Evolutionary conservation across 2,888 invertebrate species (phyloP).

Genomic region (Smittia aterrima): DNA sequence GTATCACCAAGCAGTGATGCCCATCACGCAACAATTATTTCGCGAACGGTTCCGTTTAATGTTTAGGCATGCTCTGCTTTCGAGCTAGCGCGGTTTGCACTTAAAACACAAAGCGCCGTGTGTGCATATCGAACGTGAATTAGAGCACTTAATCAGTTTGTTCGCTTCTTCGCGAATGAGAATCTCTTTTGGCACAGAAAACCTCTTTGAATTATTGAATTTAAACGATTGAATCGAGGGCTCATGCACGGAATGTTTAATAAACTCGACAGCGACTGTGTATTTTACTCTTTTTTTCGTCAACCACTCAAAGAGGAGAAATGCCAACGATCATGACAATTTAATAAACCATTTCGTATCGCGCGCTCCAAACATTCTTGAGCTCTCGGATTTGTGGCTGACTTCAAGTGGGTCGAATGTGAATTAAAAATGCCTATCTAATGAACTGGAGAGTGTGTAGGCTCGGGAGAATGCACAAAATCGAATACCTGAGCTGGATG

Average conservation of each 20-base stretch:
- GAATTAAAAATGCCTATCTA: slow-evolving; percentile 21
- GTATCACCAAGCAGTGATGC: background rate
- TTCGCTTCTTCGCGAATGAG: background rate
- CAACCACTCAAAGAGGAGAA: background rate
- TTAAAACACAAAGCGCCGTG: background rate
- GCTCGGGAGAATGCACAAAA: slow-evolving; percentile 12
- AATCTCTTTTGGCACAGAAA: slow-evolving; percentile 1
- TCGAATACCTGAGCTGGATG: background rate
- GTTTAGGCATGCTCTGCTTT: background rate
- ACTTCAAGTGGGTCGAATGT: slow-evolving; percentile 31
- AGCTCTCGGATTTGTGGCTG: slow-evolving; percentile 10
- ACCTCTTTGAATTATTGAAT: background rate
- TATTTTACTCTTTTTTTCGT: background rate
- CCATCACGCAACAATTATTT: slow-evolving; percentile 38
- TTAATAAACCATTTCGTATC: slow-evolving; percentile 26
- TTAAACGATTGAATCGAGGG: background rate
- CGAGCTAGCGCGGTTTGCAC: background rate
- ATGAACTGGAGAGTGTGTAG: slow-evolving; percentile 22
- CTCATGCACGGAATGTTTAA: slow-evolving; percentile 18
- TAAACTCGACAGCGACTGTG: background rate
- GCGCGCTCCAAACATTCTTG: background rate
- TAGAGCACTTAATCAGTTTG: slow-evolving; percentile 37
- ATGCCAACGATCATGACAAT: slow-evolving; percentile 33
- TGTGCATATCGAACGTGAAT: slow-evolving; percentile 32
- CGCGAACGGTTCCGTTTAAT: background rate